Conservation (phyloP, 1,140 invertebrate genomes). For the Aphelinus certus region DNA sequence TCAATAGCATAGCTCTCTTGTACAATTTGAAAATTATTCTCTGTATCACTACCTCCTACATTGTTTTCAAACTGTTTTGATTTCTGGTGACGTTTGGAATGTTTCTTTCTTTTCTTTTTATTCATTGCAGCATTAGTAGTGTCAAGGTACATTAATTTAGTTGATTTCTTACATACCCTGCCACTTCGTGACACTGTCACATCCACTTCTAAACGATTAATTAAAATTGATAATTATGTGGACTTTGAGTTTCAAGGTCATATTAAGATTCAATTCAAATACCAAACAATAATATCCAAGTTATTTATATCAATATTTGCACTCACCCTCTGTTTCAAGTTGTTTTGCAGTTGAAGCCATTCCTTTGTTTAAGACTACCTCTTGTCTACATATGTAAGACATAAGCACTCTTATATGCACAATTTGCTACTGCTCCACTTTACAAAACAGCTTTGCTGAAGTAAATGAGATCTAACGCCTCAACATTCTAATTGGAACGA, state of each 20-base stretch:
- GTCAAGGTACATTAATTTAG: slow-evolving; percentile 28
- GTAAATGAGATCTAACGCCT: too few species aligned
- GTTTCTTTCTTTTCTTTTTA: slow-evolving; percentile 5
- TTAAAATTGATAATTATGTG: background rate
- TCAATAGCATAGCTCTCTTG: background rate
- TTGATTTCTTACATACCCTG: slow-evolving; percentile 29
- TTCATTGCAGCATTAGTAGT: background rate
- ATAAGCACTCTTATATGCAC: too few species aligned
- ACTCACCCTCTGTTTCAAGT: background rate
- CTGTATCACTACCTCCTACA: slow-evolving; percentile 7
- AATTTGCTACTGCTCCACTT: too few species aligned
- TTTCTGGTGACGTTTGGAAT: background rate
- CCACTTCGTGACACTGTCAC: slow-evolving; percentile 30
- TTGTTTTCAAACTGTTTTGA: background rate
- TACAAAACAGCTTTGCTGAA: too few species aligned
- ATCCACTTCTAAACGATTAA: slow-evolving; percentile 9
- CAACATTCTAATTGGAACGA: too few species aligned
- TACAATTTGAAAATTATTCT: background rate
- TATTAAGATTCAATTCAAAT: background rate
- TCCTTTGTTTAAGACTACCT: background rate
- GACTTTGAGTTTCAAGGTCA: too few species aligned
- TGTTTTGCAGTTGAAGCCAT: slow-evolving; percentile 16
- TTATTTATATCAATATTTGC: background rate
- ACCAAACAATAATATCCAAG: background rate
- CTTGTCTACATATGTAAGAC: too few species aligned